These are phyloP conservation scores for Prosapia bicincta DNA, from an alignment of 2,888 invertebrate genomes.

Conservation along the genomic window DNA sequence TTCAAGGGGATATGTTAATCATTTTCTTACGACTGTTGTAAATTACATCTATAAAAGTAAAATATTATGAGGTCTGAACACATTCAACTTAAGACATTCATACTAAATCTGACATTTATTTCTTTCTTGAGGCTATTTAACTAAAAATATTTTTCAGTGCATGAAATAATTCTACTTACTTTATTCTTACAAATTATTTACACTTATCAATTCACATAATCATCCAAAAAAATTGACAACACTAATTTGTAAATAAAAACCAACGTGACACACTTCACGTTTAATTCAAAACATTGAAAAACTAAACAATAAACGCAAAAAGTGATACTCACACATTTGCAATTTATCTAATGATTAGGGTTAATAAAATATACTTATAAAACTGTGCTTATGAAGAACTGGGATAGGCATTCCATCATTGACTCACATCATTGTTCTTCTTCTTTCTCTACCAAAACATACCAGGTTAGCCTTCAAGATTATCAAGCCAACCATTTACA, in stretches of 20 bases:
- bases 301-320: not conserved
- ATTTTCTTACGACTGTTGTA: too few species aligned
- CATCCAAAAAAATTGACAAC: not conserved
- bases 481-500: too few species aligned
- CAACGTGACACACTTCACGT: too few species aligned
- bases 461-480: too few species aligned
- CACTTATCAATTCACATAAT: not conserved
- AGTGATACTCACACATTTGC: not conserved
- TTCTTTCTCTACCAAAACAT: not conserved
- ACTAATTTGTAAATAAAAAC: not conserved
- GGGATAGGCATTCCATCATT: not conserved
- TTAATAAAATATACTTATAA: not conserved
- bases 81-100: too few species aligned
- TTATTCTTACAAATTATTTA: not conserved
- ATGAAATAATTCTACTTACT: not conserved
- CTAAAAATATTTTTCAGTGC: too few species aligned
- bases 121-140: too few species aligned
- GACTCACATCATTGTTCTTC: not conserved
- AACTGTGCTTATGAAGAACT: not conserved
- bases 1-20: too few species aligned
- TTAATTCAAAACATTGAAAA: too few species aligned
- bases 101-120: too few species aligned
- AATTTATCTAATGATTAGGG: not conserved
- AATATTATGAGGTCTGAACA: too few species aligned
- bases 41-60: too few species aligned